phyloP scores from a whole-genome alignment of 2,797 vertebrate genomes.

The Falco peregrinus region DNA sequence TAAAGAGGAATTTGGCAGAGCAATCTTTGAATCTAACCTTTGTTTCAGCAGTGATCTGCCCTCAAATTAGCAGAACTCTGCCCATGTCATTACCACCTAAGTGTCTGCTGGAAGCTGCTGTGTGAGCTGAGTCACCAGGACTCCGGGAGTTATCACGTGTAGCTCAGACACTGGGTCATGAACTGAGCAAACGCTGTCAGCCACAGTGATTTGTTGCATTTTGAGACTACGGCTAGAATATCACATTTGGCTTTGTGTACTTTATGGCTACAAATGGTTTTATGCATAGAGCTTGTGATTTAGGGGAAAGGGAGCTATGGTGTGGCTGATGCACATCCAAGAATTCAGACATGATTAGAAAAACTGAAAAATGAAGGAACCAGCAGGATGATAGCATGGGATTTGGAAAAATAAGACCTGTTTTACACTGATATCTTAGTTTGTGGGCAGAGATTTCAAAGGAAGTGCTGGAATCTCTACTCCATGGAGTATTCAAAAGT shows the following conservation, averaged over 20 bases:
- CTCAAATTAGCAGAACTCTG: slow-evolving; percentile 46
- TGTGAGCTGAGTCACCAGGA: slow-evolving; percentile 34
- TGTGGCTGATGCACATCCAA: not conserved
- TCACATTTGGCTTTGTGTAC: not conserved
- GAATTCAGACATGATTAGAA: not conserved
- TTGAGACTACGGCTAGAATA: not conserved
- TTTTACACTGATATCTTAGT: not conserved
- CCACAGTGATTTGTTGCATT: not conserved
- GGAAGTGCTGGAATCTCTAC: not conserved
- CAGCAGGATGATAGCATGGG: not conserved
- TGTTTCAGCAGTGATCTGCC: slow-evolving; percentile 1
- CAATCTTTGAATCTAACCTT: slow-evolving; percentile 26
- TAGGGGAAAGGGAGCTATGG: not conserved
- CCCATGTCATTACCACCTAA: slow-evolving; percentile 11
- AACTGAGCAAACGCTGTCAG: not conserved
- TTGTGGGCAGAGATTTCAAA: not conserved
- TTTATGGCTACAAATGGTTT: not conserved
- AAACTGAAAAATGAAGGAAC: not conserved
- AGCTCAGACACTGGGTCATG: slow-evolving; percentile 23
- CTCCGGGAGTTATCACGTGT: not conserved
- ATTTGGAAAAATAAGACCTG: not conserved
- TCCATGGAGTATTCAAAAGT: not conserved
- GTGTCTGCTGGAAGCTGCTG: slow-evolving; percentile 28
- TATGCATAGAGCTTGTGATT: not conserved
- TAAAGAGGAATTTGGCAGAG: not conserved